These are phyloP conservation scores for Oligia latruncula DNA, from an alignment of 2,888 invertebrate species.

Conservation along the genomic window DNA sequence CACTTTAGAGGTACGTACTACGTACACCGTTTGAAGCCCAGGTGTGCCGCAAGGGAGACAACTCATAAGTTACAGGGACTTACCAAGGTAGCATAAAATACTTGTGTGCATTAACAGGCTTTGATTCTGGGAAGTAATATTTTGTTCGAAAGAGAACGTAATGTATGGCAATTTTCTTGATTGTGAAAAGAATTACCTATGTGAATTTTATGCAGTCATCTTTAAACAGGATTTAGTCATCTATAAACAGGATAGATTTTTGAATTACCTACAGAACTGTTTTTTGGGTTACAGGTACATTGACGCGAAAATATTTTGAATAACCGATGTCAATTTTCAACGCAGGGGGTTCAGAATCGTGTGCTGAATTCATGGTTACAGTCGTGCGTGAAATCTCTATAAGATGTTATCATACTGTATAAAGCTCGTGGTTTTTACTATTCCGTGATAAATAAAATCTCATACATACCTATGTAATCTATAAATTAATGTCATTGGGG, in stretches of 20 bases:
- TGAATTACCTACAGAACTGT: no score
- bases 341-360: no score
- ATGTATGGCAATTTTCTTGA: neutral
- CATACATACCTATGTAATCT: neutral
- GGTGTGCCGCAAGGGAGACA: constrained; percentile 55
- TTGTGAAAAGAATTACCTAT: neutral
- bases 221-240: neutral
- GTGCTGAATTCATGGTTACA: no score
- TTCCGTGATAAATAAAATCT: neutral
- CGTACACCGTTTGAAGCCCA: constrained; percentile 37
- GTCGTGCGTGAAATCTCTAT: no score
- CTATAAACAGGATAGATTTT: neutral
- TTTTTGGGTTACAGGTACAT: no score
- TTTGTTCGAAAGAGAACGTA: neutral
- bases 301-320: no score
- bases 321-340: no score
- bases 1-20: constrained; percentile 11
- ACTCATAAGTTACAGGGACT: constrained; percentile 52
- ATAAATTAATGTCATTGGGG: neutral
- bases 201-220: no score
- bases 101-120: constrained; percentile 47
- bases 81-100: constrained; percentile 40
- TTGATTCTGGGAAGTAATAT: constrained; percentile 36
- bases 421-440: neutral
- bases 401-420: no score